A percentile compares a stretch with the other conserved stretches of the same genome.
These are phyloP conservation scores for Dryocosmus kuriphilus DNA, from an alignment of 2,888 invertebrate genomes.

Conservation along the genomic window DNA sequence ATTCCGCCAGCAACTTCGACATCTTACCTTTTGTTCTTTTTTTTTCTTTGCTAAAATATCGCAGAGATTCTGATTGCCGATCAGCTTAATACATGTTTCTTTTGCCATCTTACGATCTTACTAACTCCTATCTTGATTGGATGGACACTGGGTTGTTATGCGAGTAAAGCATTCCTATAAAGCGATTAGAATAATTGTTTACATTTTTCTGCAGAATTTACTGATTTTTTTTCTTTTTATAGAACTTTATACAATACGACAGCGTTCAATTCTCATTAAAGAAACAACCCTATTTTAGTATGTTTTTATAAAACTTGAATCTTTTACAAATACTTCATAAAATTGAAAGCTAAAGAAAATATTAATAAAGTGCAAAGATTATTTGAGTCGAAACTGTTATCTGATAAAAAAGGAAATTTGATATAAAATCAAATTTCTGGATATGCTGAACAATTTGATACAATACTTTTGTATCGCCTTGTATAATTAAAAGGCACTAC, in stretches of 20 bases:
- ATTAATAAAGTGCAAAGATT: slow-evolving; percentile 3
- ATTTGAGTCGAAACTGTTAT: neutral
- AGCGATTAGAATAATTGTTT: neutral
- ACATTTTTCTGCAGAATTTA: neutral
- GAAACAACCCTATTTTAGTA: neutral
- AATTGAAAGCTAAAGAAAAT: neutral
- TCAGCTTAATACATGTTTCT: slow-evolving; percentile 40
- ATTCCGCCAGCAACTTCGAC: slow-evolving; percentile 42
- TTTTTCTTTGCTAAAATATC: slow-evolving; percentile 20
- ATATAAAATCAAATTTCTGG: slow-evolving; percentile 29
- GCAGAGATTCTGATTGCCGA: slow-evolving; percentile 30
- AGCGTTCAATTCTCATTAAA: neutral
- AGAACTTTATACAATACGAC: neutral
- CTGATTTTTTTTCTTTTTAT: neutral
- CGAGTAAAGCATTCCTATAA: neutral
- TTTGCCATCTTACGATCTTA: slow-evolving; percentile 2
- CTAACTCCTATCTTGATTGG: slow-evolving; percentile 25
- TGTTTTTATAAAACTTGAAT: neutral
- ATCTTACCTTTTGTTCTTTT: slow-evolving; percentile 34
- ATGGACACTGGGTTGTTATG: neutral
- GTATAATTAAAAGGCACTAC: slow-evolving; percentile 48
- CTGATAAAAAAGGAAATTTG: neutral
- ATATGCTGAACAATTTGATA: slow-evolving; percentile 18
- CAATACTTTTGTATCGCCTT: slow-evolving; percentile 36
- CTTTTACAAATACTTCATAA: neutral